Evolutionary conservation across 2,888 invertebrate species (phyloP).

Genomic region (Cerastis leucographa): DNA sequence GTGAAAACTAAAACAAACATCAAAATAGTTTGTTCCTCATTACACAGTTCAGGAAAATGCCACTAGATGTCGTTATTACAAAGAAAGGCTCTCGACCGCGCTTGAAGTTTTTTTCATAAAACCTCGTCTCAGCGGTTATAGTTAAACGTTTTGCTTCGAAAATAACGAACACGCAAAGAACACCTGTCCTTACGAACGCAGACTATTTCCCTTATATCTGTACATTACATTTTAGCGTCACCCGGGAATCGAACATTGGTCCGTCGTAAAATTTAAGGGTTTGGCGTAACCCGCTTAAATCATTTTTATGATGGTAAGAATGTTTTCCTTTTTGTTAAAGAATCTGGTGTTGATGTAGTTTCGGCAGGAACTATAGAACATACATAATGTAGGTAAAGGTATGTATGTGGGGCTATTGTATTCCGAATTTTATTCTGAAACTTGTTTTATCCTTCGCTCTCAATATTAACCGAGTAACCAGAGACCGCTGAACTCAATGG

Average conservation of each 20-base stretch:
- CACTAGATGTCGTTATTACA: slow-evolving; percentile 46
- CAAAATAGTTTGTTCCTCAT: slow-evolving; percentile 9
- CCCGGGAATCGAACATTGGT: slow-evolving; percentile 67
- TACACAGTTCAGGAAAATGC: slow-evolving; percentile 34
- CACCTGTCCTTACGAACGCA: slow-evolving; percentile 58
- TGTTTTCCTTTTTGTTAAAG: slow-evolving; percentile 56
- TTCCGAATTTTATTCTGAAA: neutral
- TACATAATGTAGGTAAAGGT: neutral
- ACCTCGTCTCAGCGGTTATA: slow-evolving; percentile 31
- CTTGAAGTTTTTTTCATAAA: slow-evolving; percentile 63
- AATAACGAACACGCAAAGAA: slow-evolving; percentile 57
- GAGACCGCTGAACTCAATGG: neutral
- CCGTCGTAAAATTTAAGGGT: slow-evolving; percentile 76
- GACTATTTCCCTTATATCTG: slow-evolving; percentile 60
- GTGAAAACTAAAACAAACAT: slow-evolving; percentile 4
- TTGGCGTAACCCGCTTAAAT: slow-evolving; percentile 61
- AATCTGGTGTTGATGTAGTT: slow-evolving; percentile 36
- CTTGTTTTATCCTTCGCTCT: neutral
- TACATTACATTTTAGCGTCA: slow-evolving; percentile 66
- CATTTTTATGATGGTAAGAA: slow-evolving; percentile 65
- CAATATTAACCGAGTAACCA: neutral
- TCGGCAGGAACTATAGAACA: neutral
- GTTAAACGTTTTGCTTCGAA: slow-evolving; percentile 50
- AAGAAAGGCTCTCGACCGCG: slow-evolving; percentile 8
- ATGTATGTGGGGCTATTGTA: no score